phyloP scores from a whole-genome alignment of 2,888 invertebrate genomes.

The Eupithecia tripunctaria region DNA sequence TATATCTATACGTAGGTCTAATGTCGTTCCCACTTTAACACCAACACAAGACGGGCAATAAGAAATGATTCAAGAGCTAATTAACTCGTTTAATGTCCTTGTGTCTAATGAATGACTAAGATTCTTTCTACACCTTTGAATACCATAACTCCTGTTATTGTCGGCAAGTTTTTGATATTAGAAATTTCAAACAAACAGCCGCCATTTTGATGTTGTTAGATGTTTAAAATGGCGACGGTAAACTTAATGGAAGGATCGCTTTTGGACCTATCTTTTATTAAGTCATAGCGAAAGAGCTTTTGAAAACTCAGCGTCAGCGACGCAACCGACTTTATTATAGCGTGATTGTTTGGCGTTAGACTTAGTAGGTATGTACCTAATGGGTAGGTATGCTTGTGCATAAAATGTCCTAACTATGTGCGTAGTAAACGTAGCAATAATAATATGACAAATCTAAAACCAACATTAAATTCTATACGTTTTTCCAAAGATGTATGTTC shows the following conservation, averaged over 20 bases:
- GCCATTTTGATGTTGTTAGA: neutral
- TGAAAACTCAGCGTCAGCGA: neutral
- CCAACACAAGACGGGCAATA: neutral
- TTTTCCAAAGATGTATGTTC: conserved; percentile 67
- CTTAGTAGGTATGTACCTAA: neutral
- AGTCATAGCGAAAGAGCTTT: neutral
- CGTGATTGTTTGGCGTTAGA: neutral
- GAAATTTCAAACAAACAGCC: neutral
- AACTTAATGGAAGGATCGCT: neutral
- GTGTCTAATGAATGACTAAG: neutral
- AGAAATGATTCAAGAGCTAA: too few species aligned
- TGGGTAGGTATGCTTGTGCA: neutral
- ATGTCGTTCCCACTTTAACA: neutral
- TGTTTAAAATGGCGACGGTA: neutral
- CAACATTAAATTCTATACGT: conserved; percentile 54
- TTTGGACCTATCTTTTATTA: neutral
- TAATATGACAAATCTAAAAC: conserved; percentile 34
- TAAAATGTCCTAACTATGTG: conserved; percentile 9
- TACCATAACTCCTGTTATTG: neutral
- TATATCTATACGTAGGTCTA: neutral
- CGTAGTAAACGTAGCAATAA: conserved; percentile 37
- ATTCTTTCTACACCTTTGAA: too few species aligned
- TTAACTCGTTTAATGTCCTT: neutral
- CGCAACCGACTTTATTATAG: neutral
- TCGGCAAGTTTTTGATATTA: neutral